Conservation (phyloP, 2,888 invertebrate genomes). For the Tholera decimalis region DNA sequence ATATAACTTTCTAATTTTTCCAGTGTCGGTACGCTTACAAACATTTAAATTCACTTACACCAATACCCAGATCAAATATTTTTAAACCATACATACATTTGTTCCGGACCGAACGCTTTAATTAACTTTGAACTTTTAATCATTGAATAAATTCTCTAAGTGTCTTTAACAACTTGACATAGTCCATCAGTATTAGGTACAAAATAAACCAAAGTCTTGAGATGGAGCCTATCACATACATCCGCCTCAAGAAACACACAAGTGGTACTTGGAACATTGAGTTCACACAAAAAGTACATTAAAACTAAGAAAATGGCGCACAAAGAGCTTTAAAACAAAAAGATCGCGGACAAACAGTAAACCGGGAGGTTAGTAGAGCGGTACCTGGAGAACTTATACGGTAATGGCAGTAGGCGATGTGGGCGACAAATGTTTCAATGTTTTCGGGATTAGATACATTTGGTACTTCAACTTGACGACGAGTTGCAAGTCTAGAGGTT, state of each 20-base stretch:
- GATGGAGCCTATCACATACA: slow-evolving; percentile 8
- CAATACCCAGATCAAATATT: too few relatives aligned
- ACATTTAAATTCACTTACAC: too few relatives aligned
- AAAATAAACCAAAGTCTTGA: not conserved
- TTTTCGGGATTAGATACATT: slow-evolving; percentile 5
- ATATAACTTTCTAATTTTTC: too few relatives aligned
- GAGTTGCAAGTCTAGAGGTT: too few relatives aligned
- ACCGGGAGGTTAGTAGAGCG: slow-evolving; percentile 59
- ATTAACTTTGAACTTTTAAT: too few relatives aligned
- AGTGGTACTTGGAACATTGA: slow-evolving; percentile 58
- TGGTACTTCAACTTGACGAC: too few relatives aligned
- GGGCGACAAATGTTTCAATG: slow-evolving; percentile 53
- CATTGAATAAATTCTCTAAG: too few relatives aligned
- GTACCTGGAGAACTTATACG: slow-evolving; percentile 58
- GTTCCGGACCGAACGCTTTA: too few relatives aligned
- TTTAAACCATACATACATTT: too few relatives aligned
- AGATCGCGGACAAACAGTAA: slow-evolving; percentile 58
- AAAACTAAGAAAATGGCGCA: slow-evolving; percentile 58
- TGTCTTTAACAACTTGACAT: too few relatives aligned
- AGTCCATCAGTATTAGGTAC: not conserved
- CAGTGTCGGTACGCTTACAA: too few relatives aligned
- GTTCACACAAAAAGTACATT: slow-evolving; percentile 67
- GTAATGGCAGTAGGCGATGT: slow-evolving; percentile 51
- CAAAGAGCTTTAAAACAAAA: slow-evolving; percentile 61
- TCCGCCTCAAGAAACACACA: slow-evolving; percentile 48